Base-by-base conservation (phyloP, 2,797 vertebrate genomes). In the Antennarius maculatus region DNA sequence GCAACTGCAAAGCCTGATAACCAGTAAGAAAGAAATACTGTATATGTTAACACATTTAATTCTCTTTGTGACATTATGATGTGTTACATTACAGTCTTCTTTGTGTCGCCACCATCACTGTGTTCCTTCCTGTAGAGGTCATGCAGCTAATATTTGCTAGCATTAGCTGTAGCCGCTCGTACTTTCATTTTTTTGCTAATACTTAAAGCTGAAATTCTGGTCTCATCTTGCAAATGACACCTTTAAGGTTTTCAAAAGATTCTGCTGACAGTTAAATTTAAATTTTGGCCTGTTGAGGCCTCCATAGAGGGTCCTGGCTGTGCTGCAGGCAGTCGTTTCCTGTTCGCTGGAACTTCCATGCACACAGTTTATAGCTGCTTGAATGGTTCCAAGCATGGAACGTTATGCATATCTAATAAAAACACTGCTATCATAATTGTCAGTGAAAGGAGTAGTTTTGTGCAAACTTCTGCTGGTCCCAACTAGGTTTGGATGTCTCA, bases 391-490 rank as follows among this genome's bases (percentile, higher is more conserved):
- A 16, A 62, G 15, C 53, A 29, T 42, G 1, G 0, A 17, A 18
- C 48, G 67, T 64, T 66, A 61, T 41, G 2, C n/a, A 74, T 61
- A 78, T 78, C 76, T 56, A 65, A 61, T 34, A 71, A 57, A 46
- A 6, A n/a, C 1, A 23, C 69, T 28, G 58, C 57, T 34, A 29
- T 50, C 13, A 71, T 60, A 13, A 60, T 57, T 15, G 2, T 43
- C 47, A 45, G 3, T 58, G 42, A 62, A 73, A 74, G 17, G 8
- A 55, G 29, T 13, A 8, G 58, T 55, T 66, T 61, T 52, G 52
- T 29, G 60, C 49, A 68, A 76, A 63, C 83, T 81, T 34, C 79
- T 66, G 62, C 45, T 5, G 56, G 57, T 27, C 51, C 54, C 66
- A 2, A 11, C 59, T 66, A 64, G 37, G 16, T 47, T 49, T 48